These are phyloP conservation scores for Felis chaus DNA, from an alignment of 2,113 vertebrate genomes.

Conservation along the genomic window DNA sequence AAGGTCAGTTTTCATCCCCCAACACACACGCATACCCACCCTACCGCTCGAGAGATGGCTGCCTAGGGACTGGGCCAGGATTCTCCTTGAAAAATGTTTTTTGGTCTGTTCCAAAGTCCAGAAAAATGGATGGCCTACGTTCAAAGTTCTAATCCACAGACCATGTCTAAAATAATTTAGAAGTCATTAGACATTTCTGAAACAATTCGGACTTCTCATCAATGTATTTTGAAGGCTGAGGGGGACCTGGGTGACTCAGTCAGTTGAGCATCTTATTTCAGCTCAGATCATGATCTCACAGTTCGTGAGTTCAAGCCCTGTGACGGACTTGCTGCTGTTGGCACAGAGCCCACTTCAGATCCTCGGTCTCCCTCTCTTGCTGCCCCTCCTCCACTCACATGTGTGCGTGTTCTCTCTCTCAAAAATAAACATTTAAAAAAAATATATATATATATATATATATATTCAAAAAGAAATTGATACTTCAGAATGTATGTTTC, in stretches of 20 bases:
- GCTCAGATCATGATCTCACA: no score
- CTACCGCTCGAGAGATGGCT: not conserved
- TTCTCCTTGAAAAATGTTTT: not conserved
- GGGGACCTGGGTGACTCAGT: no score
- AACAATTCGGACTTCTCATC: not conserved
- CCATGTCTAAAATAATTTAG: not conserved
- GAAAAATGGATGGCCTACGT: not conserved
- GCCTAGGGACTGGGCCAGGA: not conserved
- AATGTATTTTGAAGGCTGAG: not conserved
- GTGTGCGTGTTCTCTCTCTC: no score
- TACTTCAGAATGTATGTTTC: not conserved
- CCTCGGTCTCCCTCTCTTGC: no score
- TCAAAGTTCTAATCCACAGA: not conserved
- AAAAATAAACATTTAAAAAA: no score
- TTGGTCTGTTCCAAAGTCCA: not conserved
- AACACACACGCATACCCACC: not conserved
- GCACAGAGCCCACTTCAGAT: no score
- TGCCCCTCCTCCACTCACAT: no score
- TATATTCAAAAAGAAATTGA: not conserved
- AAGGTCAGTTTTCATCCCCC: not conserved
- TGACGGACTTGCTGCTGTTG: no score
- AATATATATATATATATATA: no score
- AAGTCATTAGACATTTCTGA: not conserved
- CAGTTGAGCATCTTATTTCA: no score
- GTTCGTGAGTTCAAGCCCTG: no score